Evolutionary conservation across 2,113 vertebrate genomes (phyloP).

Genomic region (Alligator mississippiensis): DNA sequence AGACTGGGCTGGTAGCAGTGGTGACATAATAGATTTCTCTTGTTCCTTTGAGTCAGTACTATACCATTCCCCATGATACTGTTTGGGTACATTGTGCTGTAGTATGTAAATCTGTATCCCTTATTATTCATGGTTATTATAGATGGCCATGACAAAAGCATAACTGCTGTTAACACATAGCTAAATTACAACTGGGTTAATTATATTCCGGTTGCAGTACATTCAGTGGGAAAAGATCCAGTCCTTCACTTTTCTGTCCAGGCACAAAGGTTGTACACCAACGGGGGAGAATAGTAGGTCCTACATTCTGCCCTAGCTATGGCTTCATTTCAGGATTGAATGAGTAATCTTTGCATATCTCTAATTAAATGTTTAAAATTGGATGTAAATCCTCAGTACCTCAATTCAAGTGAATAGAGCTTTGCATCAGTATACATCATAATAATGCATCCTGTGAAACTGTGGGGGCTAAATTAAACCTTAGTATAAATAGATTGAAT

Average conservation of each 20-base stretch:
- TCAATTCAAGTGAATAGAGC: neutral
- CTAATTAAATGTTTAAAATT: neutral
- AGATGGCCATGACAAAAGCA: neutral
- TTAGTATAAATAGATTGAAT: neutral
- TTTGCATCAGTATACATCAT: neutral
- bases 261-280: neutral
- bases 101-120: neutral
- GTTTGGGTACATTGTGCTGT: neutral
- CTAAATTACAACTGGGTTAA: neutral
- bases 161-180: neutral
- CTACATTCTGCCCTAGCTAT: neutral
- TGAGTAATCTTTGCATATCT: neutral
- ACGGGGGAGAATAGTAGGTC: neutral
- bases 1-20: neutral
- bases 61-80: neutral
- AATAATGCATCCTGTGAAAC: neutral
- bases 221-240: neutral
- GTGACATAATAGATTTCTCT: neutral
- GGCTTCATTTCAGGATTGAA: conserved; percentile 24
- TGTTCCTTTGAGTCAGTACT: neutral
- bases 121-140: neutral
- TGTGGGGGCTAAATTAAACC: neutral
- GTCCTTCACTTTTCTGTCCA: neutral
- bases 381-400: neutral
- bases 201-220: neutral